Conservation (phyloP, 2,797 vertebrate species). For the Crypturellus tataupa region DNA sequence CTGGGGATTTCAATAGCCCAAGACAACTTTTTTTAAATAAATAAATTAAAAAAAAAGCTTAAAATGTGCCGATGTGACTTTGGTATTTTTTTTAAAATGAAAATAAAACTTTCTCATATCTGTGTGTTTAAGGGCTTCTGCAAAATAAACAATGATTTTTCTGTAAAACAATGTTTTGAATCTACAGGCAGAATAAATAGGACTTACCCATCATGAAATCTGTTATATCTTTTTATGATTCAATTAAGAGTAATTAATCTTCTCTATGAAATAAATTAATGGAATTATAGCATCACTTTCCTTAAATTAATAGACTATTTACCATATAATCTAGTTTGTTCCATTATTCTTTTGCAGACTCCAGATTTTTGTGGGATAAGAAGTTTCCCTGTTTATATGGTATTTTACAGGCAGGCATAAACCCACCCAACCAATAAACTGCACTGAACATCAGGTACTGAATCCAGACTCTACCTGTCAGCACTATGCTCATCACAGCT, state of each 20-base stretch:
- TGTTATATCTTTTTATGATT: not conserved
- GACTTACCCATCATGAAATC: not conserved
- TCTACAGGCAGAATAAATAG: not conserved
- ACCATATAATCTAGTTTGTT: not conserved
- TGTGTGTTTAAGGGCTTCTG: not conserved
- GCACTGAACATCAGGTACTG: not conserved
- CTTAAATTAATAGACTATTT: not conserved
- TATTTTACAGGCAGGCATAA: not conserved
- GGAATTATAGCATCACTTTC: not conserved
- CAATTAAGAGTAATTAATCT: not conserved
- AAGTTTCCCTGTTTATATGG: not conserved
- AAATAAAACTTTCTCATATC: not conserved
- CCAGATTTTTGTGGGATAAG: not conserved
- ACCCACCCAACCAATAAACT: not conserved
- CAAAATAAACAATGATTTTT: not conserved
- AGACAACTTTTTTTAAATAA: not conserved
- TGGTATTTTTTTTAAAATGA: not conserved
- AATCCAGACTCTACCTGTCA: not conserved
- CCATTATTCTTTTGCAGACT: not conserved
- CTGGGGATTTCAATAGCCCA: not conserved
- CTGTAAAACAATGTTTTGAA: not conserved
- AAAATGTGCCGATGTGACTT: not conserved
- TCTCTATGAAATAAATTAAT: not conserved
- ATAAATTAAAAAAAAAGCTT: not conserved
- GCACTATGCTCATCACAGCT: not conserved